Conservation (phyloP, 2,113 vertebrate species). For the Isichthys henryi region DNA sequence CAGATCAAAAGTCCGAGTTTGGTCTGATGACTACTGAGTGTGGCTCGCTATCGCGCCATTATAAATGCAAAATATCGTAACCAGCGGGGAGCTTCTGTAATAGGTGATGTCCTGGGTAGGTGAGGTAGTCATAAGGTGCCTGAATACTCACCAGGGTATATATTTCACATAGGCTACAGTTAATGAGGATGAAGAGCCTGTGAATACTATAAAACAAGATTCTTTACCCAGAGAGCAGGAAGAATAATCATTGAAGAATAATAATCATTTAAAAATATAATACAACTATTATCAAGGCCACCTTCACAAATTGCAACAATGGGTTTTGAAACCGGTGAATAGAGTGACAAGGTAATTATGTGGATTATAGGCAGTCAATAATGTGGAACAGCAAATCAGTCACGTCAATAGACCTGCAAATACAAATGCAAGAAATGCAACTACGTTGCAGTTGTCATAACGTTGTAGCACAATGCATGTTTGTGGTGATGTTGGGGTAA, state of each 20-base stretch:
- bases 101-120: neutral
- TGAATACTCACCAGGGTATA: neutral
- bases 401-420: neutral
- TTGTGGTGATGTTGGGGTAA: neutral
- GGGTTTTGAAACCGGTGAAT: neutral
- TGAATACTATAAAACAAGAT: no score
- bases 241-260: neutral
- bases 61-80: no score
- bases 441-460: neutral
- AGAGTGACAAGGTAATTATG: slow-evolving; percentile 1
- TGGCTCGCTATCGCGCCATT: no score
- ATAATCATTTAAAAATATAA: neutral
- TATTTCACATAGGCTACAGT: neutral
- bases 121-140: neutral
- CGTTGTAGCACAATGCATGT: neutral
- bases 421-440: no score
- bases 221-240: neutral
- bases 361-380: slow-evolving; percentile 6
- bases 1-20: no score
- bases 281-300: neutral
- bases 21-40: no score
- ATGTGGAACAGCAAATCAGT: neutral
- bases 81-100: no score
- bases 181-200: neutral
- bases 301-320: neutral